Conservation (phyloP, 2,797 vertebrate species). For the Ambastaia sidthimunki region DNA sequence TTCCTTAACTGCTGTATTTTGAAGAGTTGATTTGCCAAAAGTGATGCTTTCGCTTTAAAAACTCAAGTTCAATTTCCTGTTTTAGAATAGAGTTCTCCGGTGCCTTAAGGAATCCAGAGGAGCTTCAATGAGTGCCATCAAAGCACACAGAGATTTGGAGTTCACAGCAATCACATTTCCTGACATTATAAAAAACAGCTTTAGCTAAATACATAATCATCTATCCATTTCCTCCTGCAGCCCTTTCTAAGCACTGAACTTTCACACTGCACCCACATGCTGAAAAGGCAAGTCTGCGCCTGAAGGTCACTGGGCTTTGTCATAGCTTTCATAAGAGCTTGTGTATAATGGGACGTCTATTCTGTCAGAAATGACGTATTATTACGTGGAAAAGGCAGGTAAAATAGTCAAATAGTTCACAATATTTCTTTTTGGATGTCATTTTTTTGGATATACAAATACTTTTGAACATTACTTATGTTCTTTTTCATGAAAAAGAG, state of each 20-base stretch:
- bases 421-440: neutral
- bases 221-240: neutral
- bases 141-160: neutral
- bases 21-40: constrained; percentile 29
- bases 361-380: constrained; percentile 22
- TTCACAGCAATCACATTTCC: neutral
- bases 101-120: neutral
- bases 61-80: constrained; percentile 25
- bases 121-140: neutral
- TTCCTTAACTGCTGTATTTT: constrained; percentile 35
- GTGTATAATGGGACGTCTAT: constrained; percentile 22
- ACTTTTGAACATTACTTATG: neutral
- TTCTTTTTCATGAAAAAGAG: neutral
- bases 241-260: neutral
- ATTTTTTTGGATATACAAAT: neutral
- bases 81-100: constrained; percentile 17
- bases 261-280: neutral
- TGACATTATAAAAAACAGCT: neutral
- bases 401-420: neutral
- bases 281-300: neutral
- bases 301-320: neutral
- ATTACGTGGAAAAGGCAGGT: constrained; percentile 9
- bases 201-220: neutral
- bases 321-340: constrained; percentile 16
- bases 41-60: constrained; percentile 32